Base-by-base conservation (phyloP, 2,888 invertebrate species). In the Aporophyla lueneburgensis region DNA sequence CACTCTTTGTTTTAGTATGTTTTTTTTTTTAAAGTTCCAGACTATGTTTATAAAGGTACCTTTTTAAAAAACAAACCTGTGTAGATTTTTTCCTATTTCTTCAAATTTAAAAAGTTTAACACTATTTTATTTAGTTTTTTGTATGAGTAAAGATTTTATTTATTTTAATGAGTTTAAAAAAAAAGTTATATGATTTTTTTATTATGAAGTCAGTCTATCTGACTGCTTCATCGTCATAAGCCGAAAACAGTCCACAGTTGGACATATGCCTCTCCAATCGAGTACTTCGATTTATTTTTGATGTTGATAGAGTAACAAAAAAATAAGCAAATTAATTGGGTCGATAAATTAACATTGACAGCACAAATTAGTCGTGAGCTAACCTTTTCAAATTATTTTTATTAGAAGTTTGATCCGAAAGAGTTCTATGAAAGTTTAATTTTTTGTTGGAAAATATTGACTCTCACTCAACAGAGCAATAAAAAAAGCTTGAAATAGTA, bases 41-140 rank as follows among this genome's bases (percentile, higher is more conserved):
- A 58, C 27, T 49, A 9, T 49, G 19, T 49, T 43, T 56, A 9
- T 16, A 56, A 71, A 56, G 43, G 71, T 51, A 46, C 71, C 79
- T 71, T 79, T 27, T 56, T 33, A 46, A 51, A 71, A 63, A 21
- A 27, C 21, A 27, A 51, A 21, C 33, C 33, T 10, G 19, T 46
- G 43, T 46, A 46, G 10, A 10, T 46, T 43, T 43, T 46, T 46
- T 46, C 12, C 10, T 46, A 46, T 10, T 1, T 46, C 43, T 46
- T 46, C 1, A 9, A 43, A 9, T 43, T 43, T 1, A 43, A 43
- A 43, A 43, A 9, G 9, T 43, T 43, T 43, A 43, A 0, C 12
- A 46, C 43, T 10, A 46, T 46, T 46, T 46, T 46, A n/a, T n/a
- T n/a, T n/a, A n/a, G n/a, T n/a, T n/a, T n/a, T n/a, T n/a, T n/a